Evolutionary conservation across 2,113 vertebrate genomes (phyloP).

Genomic region (Solenodon paradoxus): DNA sequence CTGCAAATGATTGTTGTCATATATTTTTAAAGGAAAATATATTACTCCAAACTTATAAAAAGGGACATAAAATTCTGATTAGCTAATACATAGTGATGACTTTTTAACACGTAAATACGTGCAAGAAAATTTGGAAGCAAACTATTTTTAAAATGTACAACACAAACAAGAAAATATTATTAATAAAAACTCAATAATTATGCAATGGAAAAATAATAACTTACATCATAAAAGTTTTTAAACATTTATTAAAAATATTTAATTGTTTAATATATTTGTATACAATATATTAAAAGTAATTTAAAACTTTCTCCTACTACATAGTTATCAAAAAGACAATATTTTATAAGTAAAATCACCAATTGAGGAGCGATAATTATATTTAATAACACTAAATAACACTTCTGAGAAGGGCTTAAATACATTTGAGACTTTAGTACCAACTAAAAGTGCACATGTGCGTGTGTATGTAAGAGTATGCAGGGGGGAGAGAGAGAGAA

Average conservation of each 20-base stretch:
- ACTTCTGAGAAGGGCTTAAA: background rate
- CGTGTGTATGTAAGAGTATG: too few relatives aligned
- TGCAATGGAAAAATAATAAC: background rate
- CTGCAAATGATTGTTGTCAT: background rate
- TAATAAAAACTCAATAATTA: constrained; percentile 45
- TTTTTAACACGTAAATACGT: constrained; percentile 67
- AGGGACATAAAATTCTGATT: background rate
- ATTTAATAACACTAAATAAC: background rate
- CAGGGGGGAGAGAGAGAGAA: too few relatives aligned
- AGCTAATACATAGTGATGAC: constrained; percentile 32
- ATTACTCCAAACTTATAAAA: background rate
- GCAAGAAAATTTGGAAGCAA: constrained; percentile 37
- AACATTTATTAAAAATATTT: background rate
- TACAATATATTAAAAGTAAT: background rate
- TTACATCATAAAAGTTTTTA: background rate
- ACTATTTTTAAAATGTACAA: constrained; percentile 15
- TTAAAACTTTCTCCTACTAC: background rate
- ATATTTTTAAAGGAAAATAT: background rate
- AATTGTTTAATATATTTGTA: background rate
- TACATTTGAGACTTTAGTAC: background rate
- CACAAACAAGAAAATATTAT: constrained; percentile 27
- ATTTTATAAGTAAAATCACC: constrained; percentile 21
- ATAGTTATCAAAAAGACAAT: background rate
- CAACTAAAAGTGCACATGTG: too few relatives aligned
- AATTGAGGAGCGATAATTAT: background rate